Conservation (phyloP, 1,140 invertebrate species). For the Caenorhabditis briggsae region DNA sequence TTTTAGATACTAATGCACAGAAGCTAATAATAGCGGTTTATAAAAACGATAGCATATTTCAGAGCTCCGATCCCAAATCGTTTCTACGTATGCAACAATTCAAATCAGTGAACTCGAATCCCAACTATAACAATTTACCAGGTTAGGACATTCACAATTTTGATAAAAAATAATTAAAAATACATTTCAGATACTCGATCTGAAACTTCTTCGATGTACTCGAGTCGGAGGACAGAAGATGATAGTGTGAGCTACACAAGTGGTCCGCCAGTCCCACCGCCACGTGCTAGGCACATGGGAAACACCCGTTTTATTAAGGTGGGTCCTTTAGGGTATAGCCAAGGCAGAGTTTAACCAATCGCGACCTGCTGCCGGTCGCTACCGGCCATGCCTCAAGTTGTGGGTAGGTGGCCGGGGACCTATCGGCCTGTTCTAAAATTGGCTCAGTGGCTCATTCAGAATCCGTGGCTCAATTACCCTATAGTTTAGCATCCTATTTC, state of each 20-base stretch:
- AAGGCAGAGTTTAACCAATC: too few species aligned
- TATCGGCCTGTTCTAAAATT: too few species aligned
- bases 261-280: constrained; percentile 14
- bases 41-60: background rate
- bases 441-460: too few species aligned
- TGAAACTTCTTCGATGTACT: constrained; percentile 45
- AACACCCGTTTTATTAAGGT: constrained; percentile 32
- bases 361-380: too few species aligned
- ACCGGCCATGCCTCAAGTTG: too few species aligned
- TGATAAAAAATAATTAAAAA: too few species aligned
- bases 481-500: too few species aligned
- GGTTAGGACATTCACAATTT: background rate
- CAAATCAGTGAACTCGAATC: constrained; percentile 29
- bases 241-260: constrained; percentile 38
- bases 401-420: too few species aligned
- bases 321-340: background rate
- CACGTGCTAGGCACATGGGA: background rate
- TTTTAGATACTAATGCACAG: background rate
- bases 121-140: constrained; percentile 28
- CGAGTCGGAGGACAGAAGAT: constrained; percentile 8
- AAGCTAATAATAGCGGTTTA: background rate
- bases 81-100: background rate
- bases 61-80: background rate
- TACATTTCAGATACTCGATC: constrained; percentile 6
- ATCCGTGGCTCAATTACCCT: too few species aligned